Percentiles rank a stretch among this genome's conserved stretches.
These are phyloP conservation scores for Helobdella robusta DNA, from an alignment of 2,888 invertebrate species.

Conservation along the genomic window DNA sequence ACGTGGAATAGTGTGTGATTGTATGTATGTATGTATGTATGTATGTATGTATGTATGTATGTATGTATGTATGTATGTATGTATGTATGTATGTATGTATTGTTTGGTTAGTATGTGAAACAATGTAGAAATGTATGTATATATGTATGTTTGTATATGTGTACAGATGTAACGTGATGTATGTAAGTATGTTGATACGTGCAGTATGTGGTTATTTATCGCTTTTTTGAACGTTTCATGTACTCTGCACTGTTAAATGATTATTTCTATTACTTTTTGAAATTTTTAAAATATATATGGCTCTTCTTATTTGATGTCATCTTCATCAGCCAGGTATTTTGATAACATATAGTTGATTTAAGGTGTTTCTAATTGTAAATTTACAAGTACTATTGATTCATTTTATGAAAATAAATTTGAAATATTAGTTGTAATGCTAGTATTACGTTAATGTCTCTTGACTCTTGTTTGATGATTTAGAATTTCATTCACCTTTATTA, in stretches of 20 bases:
- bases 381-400: too few species aligned
- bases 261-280: too few species aligned
- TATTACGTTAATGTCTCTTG: too few species aligned
- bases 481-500: too few species aligned
- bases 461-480: too few species aligned
- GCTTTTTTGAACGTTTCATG: neutral
- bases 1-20: constrained; percentile 19
- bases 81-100: constrained; percentile 21
- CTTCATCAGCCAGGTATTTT: too few species aligned
- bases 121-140: neutral
- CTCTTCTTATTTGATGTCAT: too few species aligned
- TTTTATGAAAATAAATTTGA: too few species aligned
- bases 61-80: constrained; percentile 22
- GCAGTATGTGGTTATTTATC: neutral
- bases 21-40: constrained; percentile 20
- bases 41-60: constrained; percentile 23
- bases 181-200: constrained; percentile 8
- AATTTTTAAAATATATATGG: neutral
- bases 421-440: too few species aligned
- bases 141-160: constrained; percentile 15
- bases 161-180: neutral
- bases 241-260: too few species aligned
- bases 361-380: too few species aligned
- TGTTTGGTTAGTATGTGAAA: neutral
- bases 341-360: too few species aligned